These are phyloP conservation scores for Danio albolineatus DNA, from an alignment of 2,797 vertebrate species.

Conservation along the genomic window DNA sequence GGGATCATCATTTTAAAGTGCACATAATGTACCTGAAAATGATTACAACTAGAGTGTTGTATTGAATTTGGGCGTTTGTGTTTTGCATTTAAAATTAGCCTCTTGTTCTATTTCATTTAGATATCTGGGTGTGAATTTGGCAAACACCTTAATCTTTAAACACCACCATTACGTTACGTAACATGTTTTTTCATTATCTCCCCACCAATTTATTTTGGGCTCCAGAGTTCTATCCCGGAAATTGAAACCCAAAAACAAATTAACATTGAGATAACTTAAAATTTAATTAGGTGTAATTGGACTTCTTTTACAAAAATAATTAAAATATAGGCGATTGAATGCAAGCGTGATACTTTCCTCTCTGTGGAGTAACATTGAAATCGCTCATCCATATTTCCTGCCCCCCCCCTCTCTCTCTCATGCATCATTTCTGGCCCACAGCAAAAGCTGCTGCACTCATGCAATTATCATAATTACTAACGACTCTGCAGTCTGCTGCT, in stretches of 20 bases:
- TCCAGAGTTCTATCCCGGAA: not conserved
- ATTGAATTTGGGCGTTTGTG: conserved; percentile 22
- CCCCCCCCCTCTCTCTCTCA: conserved; percentile 17
- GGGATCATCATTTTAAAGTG: not conserved
- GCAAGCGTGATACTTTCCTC: not conserved
- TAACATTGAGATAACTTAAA: conserved; percentile 11
- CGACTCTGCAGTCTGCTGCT: conserved; percentile 57
- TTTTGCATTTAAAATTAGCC: conserved; percentile 33
- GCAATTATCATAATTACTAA: conserved; percentile 60
- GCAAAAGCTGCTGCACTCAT: conserved; percentile 52
- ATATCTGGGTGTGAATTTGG: conserved; percentile 58
- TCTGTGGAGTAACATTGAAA: conserved; percentile 31
- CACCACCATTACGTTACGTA: conserved; percentile 63
- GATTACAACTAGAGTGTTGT: conserved; percentile 5
- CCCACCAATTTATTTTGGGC: conserved; percentile 4
- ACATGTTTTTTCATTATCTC: conserved; percentile 44
- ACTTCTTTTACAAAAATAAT: conserved; percentile 25
- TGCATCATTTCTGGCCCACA: conserved; percentile 51
- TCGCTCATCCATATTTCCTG: conserved; percentile 28
- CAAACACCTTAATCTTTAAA: conserved; percentile 66
- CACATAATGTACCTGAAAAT: not conserved
- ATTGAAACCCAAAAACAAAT: conserved; percentile 32
- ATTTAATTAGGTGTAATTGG: conserved; percentile 16
- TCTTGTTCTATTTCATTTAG: conserved; percentile 41
- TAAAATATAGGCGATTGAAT: conserved; percentile 19